These are phyloP conservation scores for Yponomeuta sedellus DNA, from an alignment of 2,888 invertebrate genomes.

Conservation along the genomic window DNA sequence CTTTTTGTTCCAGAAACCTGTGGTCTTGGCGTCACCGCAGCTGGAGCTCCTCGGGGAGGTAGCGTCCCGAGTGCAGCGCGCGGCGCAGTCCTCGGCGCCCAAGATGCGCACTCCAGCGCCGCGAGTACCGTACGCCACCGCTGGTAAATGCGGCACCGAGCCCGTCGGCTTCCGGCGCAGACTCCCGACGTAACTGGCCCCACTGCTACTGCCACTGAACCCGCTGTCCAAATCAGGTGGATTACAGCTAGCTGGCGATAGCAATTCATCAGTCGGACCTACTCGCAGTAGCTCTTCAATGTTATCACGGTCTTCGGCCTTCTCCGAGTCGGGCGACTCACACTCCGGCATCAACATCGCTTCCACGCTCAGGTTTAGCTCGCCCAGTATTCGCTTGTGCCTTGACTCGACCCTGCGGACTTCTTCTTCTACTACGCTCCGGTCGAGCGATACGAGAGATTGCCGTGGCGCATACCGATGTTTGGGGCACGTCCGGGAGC, in stretches of 20 bases:
- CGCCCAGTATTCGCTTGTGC: constrained; percentile 88
- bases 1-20: constrained; percentile 84
- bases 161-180: constrained; percentile 76
- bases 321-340: constrained; percentile 79
- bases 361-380: constrained; percentile 91
- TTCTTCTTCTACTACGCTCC: constrained; percentile 88
- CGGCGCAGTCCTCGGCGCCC: constrained; percentile 59
- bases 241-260: constrained; percentile 81
- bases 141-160: constrained; percentile 69
- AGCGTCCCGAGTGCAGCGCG: constrained; percentile 57
- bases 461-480: constrained; percentile 71
- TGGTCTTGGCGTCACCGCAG: constrained; percentile 67
- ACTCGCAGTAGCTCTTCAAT: constrained; percentile 81
- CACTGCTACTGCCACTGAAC: constrained; percentile 89
- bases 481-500: constrained; percentile 70
- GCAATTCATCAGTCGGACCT: constrained; percentile 82
- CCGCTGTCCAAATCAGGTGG: constrained; percentile 86
- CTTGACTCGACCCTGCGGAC: constrained; percentile 88
- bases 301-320: constrained; percentile 78
- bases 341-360: constrained; percentile 93
- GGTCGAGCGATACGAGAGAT: constrained; percentile 81
- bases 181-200: constrained; percentile 86
- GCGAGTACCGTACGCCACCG: constrained; percentile 70
- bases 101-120: constrained; percentile 67
- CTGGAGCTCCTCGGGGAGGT: constrained; percentile 67